Percentiles rank a stretch among this genome's conserved stretches.
Conservation (phyloP, 2,888 invertebrate genomes). For the Trachelus iudaicus region DNA sequence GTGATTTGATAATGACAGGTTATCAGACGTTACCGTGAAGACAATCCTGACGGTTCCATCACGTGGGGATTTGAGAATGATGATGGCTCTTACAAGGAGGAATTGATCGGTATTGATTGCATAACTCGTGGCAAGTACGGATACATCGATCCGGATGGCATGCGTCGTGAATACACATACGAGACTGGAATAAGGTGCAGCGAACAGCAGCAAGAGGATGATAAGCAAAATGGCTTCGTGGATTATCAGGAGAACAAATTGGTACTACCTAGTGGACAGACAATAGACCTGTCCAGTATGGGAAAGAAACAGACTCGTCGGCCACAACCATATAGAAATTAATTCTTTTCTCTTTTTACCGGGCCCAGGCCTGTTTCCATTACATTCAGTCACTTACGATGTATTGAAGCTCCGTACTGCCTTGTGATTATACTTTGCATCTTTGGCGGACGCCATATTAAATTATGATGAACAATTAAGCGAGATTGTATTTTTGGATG, state of each 20-base stretch:
- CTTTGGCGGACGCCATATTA: background rate
- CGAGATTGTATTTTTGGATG: background rate
- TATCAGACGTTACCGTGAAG: constrained; percentile 74
- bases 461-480: background rate
- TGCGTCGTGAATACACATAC: constrained; percentile 84
- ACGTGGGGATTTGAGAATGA: constrained; percentile 92
- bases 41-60: constrained; percentile 80
- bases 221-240: constrained; percentile 69
- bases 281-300: constrained; percentile 77
- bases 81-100: constrained; percentile 88
- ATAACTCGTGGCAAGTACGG: constrained; percentile 84
- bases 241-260: constrained; percentile 81
- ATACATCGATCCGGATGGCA: constrained; percentile 85
- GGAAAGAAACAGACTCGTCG: constrained; percentile 77
- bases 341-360: constrained; percentile 23
- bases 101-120: constrained; percentile 82
- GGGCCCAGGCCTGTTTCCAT: background rate
- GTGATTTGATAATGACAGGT: constrained; percentile 32
- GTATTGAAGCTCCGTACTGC: background rate
- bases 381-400: background rate
- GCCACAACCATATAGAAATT: constrained; percentile 71
- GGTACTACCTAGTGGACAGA: constrained; percentile 78
- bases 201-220: constrained; percentile 66
- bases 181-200: constrained; percentile 78
- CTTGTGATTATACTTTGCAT: background rate